Conservation (phyloP, 2,113 vertebrate genomes). For the Plecotus auritus region DNA sequence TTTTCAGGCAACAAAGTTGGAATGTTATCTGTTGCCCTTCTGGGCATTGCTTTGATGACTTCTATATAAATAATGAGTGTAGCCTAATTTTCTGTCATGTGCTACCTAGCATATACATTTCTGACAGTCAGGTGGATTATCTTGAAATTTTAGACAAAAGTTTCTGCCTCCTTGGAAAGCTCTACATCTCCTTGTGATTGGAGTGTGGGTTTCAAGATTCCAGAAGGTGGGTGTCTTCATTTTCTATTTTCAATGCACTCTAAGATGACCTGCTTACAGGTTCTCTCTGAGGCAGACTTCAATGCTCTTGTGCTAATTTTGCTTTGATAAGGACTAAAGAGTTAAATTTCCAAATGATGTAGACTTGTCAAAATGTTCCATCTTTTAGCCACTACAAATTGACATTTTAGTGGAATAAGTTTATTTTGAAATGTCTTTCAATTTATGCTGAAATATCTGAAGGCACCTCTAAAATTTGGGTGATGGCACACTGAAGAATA, state of each 20-base stretch:
- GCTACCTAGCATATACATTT: slow-evolving; percentile 74
- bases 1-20: slow-evolving; percentile 50
- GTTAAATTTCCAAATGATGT: slow-evolving; percentile 43
- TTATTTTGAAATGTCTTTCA: slow-evolving; percentile 57
- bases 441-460: slow-evolving; percentile 68
- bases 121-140: slow-evolving; percentile 78
- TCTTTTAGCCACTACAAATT: slow-evolving; percentile 35
- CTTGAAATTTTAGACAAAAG: slow-evolving; percentile 79
- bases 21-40: slow-evolving; percentile 62
- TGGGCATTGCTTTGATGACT: slow-evolving; percentile 63
- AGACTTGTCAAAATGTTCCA: slow-evolving; percentile 58
- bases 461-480: slow-evolving; percentile 71
- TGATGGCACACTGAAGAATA: slow-evolving; percentile 47
- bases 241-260: slow-evolving; percentile 77
- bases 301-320: slow-evolving; percentile 57
- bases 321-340: slow-evolving; percentile 60
- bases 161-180: slow-evolving; percentile 79
- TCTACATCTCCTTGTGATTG: slow-evolving; percentile 79
- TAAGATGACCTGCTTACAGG: slow-evolving; percentile 76
- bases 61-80: slow-evolving; percentile 67
- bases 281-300: slow-evolving; percentile 72
- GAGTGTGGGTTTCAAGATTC: slow-evolving; percentile 78
- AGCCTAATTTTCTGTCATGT: slow-evolving; percentile 74
- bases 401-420: slow-evolving; percentile 46
- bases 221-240: slow-evolving; percentile 77